Conservation (phyloP, 2,113 vertebrate species). For the Propithecus coquereli region DNA sequence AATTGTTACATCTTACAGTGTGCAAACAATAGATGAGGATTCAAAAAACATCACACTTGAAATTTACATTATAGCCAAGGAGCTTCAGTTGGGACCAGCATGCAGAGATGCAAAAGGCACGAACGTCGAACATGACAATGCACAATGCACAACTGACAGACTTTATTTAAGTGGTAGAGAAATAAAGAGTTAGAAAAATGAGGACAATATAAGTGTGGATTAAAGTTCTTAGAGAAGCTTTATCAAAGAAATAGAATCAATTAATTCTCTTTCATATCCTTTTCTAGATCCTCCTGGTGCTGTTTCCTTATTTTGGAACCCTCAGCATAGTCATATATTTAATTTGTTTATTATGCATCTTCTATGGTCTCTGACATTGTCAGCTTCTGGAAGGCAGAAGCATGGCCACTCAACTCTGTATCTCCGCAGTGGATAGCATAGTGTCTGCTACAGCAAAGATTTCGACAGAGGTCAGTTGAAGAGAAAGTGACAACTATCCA, state of each 20-base stretch:
- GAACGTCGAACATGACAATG: no score
- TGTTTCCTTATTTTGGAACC: neutral
- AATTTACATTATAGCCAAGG: neutral
- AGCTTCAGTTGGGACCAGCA: neutral
- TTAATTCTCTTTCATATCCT: neutral
- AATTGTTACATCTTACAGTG: neutral
- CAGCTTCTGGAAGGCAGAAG: neutral
- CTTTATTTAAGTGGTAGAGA: neutral
- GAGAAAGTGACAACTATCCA: neutral
- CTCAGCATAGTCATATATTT: neutral
- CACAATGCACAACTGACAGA: neutral
- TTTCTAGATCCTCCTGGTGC: neutral
- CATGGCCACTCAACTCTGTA: neutral
- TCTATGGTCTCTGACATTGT: neutral
- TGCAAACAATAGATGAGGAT: neutral
- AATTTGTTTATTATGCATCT: neutral
- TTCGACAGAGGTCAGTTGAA: neutral
- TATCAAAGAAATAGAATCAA: neutral
- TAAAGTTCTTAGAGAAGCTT: neutral
- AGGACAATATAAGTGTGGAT: neutral
- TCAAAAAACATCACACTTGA: neutral
- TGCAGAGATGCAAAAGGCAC: neutral
- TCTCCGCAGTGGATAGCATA: neutral
- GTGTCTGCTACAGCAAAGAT: neutral
- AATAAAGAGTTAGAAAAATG: neutral